Base-by-base conservation (phyloP, 2,888 invertebrate genomes). In the Antheraea yamamai region DNA sequence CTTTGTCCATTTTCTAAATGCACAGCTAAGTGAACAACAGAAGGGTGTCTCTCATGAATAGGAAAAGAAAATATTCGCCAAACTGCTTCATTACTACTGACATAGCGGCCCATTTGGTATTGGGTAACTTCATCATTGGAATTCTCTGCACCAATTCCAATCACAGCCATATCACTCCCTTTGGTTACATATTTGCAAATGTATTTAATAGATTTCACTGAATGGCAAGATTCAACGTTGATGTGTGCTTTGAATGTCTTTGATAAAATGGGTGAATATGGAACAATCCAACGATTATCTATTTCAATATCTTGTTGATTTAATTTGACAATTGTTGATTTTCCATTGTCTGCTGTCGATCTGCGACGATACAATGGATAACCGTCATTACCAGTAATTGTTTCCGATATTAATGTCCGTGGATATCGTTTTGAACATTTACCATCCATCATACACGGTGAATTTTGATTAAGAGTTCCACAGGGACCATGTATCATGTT, bases 311-410 rank as follows among this genome's bases (percentile, higher is more conserved):
- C 79, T 77, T 80, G 79, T 77, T 76, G 76, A 76, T 79, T 79
- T 74, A 81, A 12, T 78, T 82, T 81, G 71, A 81, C 76, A 75
- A 78, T 77, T 79, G 77, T 78, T 77, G 80, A 77, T 77, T 18
- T 77, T 76, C 81, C 81, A 79, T 78, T 79, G 75, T 82, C 79
- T 75, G 68, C 81, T 64, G 64, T 73, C 10, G 80, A 81, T 78
- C 82, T 52, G 4, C 82, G 80, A 75, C 81, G 79, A 81, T 82
- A 81, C 3, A 81, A 12, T 76, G 81, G 81, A 77, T 81, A 81
- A 70, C 79, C 79, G 64, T 80, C 75, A 23, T 72, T 64, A 1
- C 64, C 79, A 73, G 64, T 76, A 30, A 72, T 61, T 10, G 75
- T 75, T 51, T 75, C 75, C 14, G 64, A n/a, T 26, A 64, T 16